Base-by-base conservation (phyloP, 2,888 invertebrate species). In the Harpagoxenus sublaevis region DNA sequence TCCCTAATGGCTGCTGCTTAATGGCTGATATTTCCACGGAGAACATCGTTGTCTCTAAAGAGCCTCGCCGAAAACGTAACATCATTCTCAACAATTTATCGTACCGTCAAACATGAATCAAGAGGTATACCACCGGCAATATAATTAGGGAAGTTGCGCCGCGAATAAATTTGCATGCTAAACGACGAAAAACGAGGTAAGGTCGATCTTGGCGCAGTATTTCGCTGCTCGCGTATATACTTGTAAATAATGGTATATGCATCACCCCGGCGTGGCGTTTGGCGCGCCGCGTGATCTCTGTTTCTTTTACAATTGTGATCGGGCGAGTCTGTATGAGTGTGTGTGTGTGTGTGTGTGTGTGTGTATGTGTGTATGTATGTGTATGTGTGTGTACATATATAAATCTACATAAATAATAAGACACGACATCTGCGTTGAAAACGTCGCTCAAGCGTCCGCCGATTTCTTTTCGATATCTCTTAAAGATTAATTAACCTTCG, bases 181-280 rank as follows among this genome's bases (percentile, higher is more conserved):
- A 77, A 73, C 55, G 86, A 88, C 82, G 75, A 82, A 86, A 89
- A 91, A 88, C 75, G 84, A 87, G 86, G 84, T 84, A 75, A 90
- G 85, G 86, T 88, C 88, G 84, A 90, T 89, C 89, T 86, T 86
- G 88, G 87, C 88, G 86, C 92, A 89, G 88, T 91, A 89, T 66
- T 89, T 90, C 91, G 90, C 90, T 89, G 89, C 89, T 91, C 91
- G 83, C 87, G 86, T 91, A 89, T 90, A 89, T 89, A 84, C 88
- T 89, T 87, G 87, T 89, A 89, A 90, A 89, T 89, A 92, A 91
- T 89, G 88, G 86, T 91, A 90, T 86, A 89, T 87, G 85, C 85
- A 84, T 87, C 86, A 83, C 84, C 31, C 28, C 86, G 79, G 48
- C 45, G 39, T 3, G 31, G 87, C 73, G 87, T 88, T 87, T 85